phyloP scores from a whole-genome alignment of 2,797 vertebrate genomes.

The Vipera latastei region DNA sequence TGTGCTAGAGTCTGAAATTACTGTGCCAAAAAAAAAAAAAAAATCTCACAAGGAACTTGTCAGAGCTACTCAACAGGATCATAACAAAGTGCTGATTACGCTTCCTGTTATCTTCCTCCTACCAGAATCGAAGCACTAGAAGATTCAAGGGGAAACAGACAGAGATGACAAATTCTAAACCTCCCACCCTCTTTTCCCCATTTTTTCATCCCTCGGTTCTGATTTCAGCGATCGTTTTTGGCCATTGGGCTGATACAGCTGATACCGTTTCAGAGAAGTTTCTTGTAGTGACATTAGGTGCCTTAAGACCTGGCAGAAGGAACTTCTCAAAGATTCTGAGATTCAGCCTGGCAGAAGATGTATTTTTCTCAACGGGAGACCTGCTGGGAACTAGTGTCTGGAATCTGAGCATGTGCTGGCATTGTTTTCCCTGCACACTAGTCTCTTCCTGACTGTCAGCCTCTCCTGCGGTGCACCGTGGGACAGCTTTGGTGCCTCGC shows the following conservation, averaged over 20 bases:
- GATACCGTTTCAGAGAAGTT: conserved; percentile 15
- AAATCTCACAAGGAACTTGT: conserved; percentile 52
- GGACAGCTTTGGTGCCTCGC: neutral
- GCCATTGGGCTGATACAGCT: conserved; percentile 29
- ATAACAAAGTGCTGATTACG: conserved; percentile 61
- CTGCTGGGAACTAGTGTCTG: neutral
- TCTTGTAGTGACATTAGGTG: neutral
- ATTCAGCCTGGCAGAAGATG: neutral
- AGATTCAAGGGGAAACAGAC: conserved; percentile 49
- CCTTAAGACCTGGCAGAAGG: neutral
- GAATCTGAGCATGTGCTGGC: neutral
- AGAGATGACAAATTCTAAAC: neutral
- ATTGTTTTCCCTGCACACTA: neutral
- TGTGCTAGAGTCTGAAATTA: conserved; percentile 27
- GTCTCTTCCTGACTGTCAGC: neutral
- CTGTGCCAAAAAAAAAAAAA: conserved; percentile 7
- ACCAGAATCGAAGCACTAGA: conserved; percentile 9
- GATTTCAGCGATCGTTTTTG: conserved; percentile 43
- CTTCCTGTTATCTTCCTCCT: conserved; percentile 50
- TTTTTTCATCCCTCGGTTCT: conserved; percentile 44
- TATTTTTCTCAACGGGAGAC: neutral
- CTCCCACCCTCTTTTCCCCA: neutral
- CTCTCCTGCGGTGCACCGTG: neutral
- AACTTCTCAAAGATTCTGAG: neutral
- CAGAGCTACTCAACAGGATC: conserved; percentile 44